A percentile compares a stretch with the other conserved stretches of the same genome.
phyloP scores from a whole-genome alignment of 2,888 invertebrate genomes.

The Melanostoma scalare region DNA sequence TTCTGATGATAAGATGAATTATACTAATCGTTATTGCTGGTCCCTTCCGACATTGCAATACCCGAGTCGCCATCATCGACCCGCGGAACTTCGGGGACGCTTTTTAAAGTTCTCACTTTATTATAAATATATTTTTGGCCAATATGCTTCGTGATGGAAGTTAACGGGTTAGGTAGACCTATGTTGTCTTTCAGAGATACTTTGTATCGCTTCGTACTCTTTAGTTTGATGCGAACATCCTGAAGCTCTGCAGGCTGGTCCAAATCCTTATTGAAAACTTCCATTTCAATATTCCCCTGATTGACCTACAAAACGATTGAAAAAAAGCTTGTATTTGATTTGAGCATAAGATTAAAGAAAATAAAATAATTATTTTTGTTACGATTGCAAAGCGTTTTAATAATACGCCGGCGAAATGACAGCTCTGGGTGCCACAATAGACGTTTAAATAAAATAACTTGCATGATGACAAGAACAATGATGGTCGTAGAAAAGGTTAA shows the following conservation, averaged over 20 bases:
- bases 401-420: too few species aligned
- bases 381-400: too few species aligned
- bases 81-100: conserved; percentile 9
- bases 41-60: conserved; percentile 42
- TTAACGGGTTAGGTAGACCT: conserved; percentile 63
- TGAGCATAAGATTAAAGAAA: too few species aligned
- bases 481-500: too few species aligned
- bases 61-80: conserved; percentile 58
- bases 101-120: conserved; percentile 37
- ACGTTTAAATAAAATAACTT: too few species aligned
- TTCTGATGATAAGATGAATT: not conserved
- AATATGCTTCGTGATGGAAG: not conserved
- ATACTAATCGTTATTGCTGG: not conserved
- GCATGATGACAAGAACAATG: too few species aligned
- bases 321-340: conserved; percentile 72
- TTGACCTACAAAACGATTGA: conserved; percentile 78
- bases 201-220: conserved; percentile 76
- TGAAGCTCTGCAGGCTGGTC: conserved; percentile 74
- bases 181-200: conserved; percentile 80
- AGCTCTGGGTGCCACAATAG: too few species aligned
- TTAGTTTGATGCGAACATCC: conserved; percentile 76
- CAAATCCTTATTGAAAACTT: conserved; percentile 69
- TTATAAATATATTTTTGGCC: not conserved
- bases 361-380: too few species aligned
- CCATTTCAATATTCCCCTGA: conserved; percentile 74